These are phyloP conservation scores for Drosophila pectinifera DNA, from an alignment of 1,140 invertebrate species.

Conservation along the genomic window DNA sequence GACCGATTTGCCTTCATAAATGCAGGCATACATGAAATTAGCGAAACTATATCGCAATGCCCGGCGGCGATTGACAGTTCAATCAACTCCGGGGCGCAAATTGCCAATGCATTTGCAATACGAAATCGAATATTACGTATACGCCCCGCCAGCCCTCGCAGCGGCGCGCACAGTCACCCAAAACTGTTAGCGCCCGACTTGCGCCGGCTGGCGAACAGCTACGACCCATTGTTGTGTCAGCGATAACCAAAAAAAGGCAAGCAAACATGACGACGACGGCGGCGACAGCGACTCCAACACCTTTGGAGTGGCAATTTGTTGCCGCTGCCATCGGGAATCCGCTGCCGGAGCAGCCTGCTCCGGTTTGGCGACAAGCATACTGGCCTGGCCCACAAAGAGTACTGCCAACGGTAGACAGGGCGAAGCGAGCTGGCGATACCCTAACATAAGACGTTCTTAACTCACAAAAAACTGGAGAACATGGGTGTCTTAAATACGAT, in stretches of 20 bases:
- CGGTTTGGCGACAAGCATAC: conserved; percentile 73
- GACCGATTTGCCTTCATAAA: conserved; percentile 65
- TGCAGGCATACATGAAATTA: conserved; percentile 69
- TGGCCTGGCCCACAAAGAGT: conserved; percentile 31
- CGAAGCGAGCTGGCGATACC: conserved; percentile 15
- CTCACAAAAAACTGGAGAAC: accelerated
- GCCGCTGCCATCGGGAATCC: conserved; percentile 51
- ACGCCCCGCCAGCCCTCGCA: conserved; percentile 28
- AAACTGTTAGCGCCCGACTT: background rate
- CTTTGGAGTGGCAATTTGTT: conserved; percentile 83
- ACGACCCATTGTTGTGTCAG: conserved; percentile 78
- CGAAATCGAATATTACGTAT: conserved; percentile 82
- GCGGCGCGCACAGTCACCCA: conserved; percentile 2
- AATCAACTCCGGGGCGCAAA: conserved; percentile 66
- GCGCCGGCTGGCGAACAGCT: conserved; percentile 26
- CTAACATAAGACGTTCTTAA: background rate
- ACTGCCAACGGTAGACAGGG: conserved; percentile 24
- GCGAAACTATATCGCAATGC: conserved; percentile 71
- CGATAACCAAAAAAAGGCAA: conserved; percentile 68
- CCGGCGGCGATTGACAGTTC: conserved; percentile 74
- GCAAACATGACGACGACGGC: conserved; percentile 56
- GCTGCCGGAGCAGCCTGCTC: conserved; percentile 43
- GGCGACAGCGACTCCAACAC: conserved; percentile 73
- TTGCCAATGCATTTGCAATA: conserved; percentile 66
- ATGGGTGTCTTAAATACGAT: background rate